Base-by-base conservation (phyloP, 2,888 invertebrate genomes). In the Plebejus argus region DNA sequence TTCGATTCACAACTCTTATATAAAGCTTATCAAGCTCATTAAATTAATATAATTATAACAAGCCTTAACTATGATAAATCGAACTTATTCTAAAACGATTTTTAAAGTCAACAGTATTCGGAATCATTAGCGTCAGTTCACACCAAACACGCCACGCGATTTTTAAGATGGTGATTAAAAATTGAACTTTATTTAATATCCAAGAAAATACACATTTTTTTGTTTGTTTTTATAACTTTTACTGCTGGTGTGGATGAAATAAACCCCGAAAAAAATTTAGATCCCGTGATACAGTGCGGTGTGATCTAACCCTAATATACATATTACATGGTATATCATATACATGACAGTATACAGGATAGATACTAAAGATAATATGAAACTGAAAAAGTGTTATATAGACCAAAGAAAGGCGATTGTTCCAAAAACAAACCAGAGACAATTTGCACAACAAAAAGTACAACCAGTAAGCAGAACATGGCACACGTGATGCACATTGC, bases 1-100 rank as follows among this genome's bases (percentile, higher is more conserved):
- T 93, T 93, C 91, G 92, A 91, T 93, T 93, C 93, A 94, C 94
- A 94, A 93, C 93, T 90, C 94, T 92, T 89, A 88, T 90, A 93
- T 94, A 94, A 94, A 94, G 94, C 93, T 93, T 85, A 87, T 90
- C 88, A 94, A 94, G 94, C 94, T 94, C 94, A 89, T 94, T 91
- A 93, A 88, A 91, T 91, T 91, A 91, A 86, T 84, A 79, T 45
- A 77, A 79, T 77, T 70, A 78, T 78, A 80, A 71, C 76, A 80
- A 80, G 79, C 79, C 80, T 81, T 81, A 81, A 75, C 76, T 79
- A 79, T 86, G 86, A 87, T 82, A 84, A 86, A 87, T 85, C 86
- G 86, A 80, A 79, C 80, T 76, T 80, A 79, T 75, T 45, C 76
- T 58, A 61, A 35, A 76, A 20, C 28, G 58, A 76, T 76, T 53